A percentile compares a stretch with the other conserved stretches of the same genome.
phyloP scores from a whole-genome alignment of 1,140 invertebrate species.

The Popillia japonica region DNA sequence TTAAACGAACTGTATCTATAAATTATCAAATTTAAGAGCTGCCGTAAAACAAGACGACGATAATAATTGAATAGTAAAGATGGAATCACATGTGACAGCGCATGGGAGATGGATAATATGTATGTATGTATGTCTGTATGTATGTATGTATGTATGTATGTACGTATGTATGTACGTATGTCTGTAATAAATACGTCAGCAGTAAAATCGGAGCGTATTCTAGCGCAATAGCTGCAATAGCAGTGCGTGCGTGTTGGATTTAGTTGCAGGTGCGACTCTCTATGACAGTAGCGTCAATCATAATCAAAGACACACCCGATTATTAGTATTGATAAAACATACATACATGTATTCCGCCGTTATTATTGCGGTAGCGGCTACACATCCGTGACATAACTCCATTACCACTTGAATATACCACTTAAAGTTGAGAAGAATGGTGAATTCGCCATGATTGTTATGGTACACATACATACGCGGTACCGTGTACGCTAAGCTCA shows the following conservation, averaged over 20 bases:
- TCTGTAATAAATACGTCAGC: conserved; percentile 10
- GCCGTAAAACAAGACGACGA: not conserved
- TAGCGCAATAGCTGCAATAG: too few relatives aligned
- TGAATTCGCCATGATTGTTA: conserved; percentile 15
- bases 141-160: too few relatives aligned
- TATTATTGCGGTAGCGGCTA: conserved; percentile 16
- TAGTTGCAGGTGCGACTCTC: conserved; percentile 20
- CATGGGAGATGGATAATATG: not conserved
- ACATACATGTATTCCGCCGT: conserved; percentile 5
- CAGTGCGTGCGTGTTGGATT: not conserved
- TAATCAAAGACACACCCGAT: conserved; percentile 27
- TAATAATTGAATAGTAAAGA: conserved; percentile 12
- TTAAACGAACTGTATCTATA: not conserved
- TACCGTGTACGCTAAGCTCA: too few relatives aligned
- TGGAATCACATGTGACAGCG: conserved; percentile 1
- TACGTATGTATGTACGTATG: too few relatives aligned
- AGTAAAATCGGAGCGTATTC: not conserved
- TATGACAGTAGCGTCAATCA: conserved; percentile 21
- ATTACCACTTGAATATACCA: conserved; percentile 10
- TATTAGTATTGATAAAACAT: conserved; percentile 33
- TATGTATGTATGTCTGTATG: too few relatives aligned
- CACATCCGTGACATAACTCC: conserved; percentile 1
- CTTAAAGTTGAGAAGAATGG: conserved; percentile 17
- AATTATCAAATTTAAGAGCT: not conserved
- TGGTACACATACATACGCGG: too few relatives aligned